Percentiles rank a stretch among this genome's conserved stretches.
These are phyloP conservation scores for Gasterosteus nipponicus DNA, from an alignment of 2,113 vertebrate genomes.

Conservation along the genomic window DNA sequence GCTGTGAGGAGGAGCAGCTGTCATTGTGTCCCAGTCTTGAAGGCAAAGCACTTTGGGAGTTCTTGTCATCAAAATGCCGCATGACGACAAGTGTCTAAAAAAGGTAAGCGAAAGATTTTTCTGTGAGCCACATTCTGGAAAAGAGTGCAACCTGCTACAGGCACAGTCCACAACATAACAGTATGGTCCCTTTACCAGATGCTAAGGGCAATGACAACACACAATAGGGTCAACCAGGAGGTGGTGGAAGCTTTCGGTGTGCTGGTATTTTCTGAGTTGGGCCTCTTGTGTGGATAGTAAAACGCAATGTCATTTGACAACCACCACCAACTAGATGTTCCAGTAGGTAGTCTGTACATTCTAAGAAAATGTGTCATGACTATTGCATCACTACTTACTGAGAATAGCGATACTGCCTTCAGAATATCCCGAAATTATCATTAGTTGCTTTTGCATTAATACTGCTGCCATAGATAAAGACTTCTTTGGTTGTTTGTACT, in stretches of 20 bases:
- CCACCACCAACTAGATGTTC: background rate
- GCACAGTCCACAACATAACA: conserved; percentile 12
- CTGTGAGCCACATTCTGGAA: conserved; percentile 44
- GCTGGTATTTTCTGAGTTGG: conserved; percentile 58
- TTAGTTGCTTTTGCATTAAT: background rate
- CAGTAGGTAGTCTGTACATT: background rate
- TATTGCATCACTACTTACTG: background rate
- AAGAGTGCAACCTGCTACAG: conserved; percentile 3
- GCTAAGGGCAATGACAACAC: conserved; percentile 10
- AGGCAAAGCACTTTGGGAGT: conserved; percentile 66
- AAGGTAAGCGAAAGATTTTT: conserved; percentile 37
- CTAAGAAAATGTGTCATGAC: background rate
- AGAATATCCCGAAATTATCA: background rate
- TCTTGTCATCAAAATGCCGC: conserved; percentile 83
- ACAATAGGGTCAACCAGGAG: conserved; percentile 16
- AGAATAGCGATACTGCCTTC: background rate
- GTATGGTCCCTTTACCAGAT: conserved; percentile 21
- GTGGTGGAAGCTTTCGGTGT: conserved; percentile 27
- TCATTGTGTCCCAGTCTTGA: conserved; percentile 66
- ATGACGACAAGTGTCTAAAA: conserved; percentile 82
- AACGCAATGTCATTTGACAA: conserved; percentile 16
- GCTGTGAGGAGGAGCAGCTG: conserved; percentile 66
- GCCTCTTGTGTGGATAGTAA: conserved; percentile 7
- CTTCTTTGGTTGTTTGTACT: background rate
- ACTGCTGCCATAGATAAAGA: no score